phyloP scores from a whole-genome alignment of 2,888 invertebrate genomes.

The Hyposoter didymator region DNA sequence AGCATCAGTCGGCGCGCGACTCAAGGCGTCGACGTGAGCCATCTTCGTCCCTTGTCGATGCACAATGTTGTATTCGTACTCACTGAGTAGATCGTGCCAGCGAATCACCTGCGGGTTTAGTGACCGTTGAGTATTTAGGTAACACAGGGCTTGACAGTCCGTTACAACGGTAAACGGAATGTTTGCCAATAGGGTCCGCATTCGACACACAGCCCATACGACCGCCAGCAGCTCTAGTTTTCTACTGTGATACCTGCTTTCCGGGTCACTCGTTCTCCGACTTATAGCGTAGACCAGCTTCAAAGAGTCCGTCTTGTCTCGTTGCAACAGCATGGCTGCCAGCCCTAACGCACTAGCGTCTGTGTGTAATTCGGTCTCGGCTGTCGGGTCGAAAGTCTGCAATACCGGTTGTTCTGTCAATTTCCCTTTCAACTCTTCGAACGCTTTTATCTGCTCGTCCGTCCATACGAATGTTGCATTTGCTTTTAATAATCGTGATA shows the following conservation, averaged over 20 bases:
- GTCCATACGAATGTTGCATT: neutral
- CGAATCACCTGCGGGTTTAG: neutral
- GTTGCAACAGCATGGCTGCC: neutral
- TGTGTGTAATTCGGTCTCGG: neutral
- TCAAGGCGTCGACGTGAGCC: slow-evolving; percentile 3
- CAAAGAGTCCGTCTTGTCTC: neutral
- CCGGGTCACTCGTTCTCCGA: neutral
- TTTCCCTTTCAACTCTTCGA: neutral
- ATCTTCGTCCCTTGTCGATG: neutral
- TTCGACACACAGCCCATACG: neutral
- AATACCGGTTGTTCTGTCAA: neutral
- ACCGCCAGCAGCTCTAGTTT: neutral
- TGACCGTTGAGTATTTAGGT: neutral
- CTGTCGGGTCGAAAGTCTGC: neutral
- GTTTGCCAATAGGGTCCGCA: neutral
- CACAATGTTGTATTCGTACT: neutral
- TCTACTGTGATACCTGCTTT: neutral
- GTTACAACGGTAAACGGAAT: neutral
- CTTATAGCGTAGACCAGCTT: neutral
- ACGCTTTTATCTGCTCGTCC: neutral
- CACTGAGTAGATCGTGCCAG: neutral
- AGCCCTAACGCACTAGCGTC: neutral
- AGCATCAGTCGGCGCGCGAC: neutral
- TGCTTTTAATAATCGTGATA: neutral
- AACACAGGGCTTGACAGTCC: neutral